phyloP scores from a whole-genome alignment of 2,888 invertebrate genomes.

The Drosophila histrio region DNA sequence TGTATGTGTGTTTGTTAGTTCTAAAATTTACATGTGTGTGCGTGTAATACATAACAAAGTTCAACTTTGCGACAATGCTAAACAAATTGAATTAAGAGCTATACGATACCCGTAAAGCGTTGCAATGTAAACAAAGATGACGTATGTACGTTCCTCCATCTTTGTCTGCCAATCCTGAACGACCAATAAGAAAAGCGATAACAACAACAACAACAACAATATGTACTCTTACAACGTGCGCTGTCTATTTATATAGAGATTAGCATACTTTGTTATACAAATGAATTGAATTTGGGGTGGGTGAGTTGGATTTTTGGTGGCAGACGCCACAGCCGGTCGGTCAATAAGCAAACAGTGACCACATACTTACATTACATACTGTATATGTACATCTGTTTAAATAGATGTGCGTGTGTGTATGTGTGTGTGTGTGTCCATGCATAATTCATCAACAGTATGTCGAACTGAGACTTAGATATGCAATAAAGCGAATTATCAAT shows the following conservation, averaged over 20 bases:
- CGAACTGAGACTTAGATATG: constrained; percentile 21
- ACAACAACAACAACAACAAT: constrained; percentile 4
- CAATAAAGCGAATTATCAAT: constrained; percentile 27
- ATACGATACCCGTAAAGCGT: constrained; percentile 14
- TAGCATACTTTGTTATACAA: constrained; percentile 39
- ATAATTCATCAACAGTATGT: constrained; percentile 30
- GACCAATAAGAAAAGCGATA: constrained; percentile 3
- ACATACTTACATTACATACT: constrained; percentile 3
- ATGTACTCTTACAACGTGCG: constrained; percentile 21
- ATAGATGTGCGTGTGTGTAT: too few species aligned
- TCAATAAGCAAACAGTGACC: constrained; percentile 7
- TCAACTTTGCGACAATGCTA: constrained; percentile 10
- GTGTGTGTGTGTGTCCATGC: constrained; percentile 13
- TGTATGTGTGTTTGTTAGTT: too few species aligned
- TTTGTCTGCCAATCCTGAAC: constrained; percentile 3
- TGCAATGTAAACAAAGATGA: constrained; percentile 35
- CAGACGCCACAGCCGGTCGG: constrained; percentile 3
- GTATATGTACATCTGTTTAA: not conserved
- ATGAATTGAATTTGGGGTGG: constrained; percentile 29
- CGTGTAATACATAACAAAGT: constrained; percentile 21
- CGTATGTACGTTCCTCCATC: constrained; percentile 3
- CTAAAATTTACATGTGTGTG: too few species aligned
- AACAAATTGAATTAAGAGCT: constrained; percentile 46
- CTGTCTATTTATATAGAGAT: constrained; percentile 60
- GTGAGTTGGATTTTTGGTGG: not conserved